A percentile compares a stretch with the other conserved stretches of the same genome.
Conservation (phyloP, 2,888 invertebrate genomes). For the Megastigmus dorsalis region DNA sequence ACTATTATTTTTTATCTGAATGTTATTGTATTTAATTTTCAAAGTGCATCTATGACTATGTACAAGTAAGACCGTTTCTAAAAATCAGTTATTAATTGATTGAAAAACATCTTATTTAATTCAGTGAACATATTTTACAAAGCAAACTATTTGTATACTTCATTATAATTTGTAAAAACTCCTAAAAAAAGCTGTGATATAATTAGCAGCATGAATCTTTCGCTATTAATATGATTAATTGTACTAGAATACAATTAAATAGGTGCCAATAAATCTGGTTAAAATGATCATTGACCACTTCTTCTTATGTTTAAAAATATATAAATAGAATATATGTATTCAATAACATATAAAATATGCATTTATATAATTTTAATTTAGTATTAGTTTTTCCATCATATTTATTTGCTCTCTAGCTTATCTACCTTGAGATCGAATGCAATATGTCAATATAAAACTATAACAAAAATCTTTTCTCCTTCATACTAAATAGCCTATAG, state of each 20-base stretch:
- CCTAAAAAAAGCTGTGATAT: too few species aligned
- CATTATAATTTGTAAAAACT: too few species aligned
- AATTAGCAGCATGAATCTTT: background rate
- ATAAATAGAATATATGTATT: background rate
- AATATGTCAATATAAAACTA: constrained; percentile 32
- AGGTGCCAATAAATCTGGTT: background rate
- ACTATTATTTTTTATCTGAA: too few species aligned
- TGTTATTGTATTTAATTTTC: too few species aligned
- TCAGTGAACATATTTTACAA: too few species aligned
- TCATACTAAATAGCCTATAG: constrained; percentile 50
- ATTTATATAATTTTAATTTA: too few species aligned
- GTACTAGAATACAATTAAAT: background rate
- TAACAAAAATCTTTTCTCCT: constrained; percentile 51
- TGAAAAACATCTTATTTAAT: too few species aligned
- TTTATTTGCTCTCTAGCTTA: constrained; percentile 28
- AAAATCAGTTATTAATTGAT: too few species aligned
- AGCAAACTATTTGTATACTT: too few species aligned
- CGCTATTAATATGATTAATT: background rate
- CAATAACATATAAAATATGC: background rate
- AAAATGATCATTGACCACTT: too few species aligned
- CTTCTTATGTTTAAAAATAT: background rate
- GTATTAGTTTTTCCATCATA: constrained; percentile 8
- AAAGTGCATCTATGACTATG: too few species aligned
- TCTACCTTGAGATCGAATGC: constrained; percentile 14
- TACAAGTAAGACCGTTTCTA: too few species aligned